A percentile compares a stretch with the other conserved stretches of the same genome.
Conservation (phyloP, 1,140 invertebrate species). For the Palaemon carinicauda region DNA sequence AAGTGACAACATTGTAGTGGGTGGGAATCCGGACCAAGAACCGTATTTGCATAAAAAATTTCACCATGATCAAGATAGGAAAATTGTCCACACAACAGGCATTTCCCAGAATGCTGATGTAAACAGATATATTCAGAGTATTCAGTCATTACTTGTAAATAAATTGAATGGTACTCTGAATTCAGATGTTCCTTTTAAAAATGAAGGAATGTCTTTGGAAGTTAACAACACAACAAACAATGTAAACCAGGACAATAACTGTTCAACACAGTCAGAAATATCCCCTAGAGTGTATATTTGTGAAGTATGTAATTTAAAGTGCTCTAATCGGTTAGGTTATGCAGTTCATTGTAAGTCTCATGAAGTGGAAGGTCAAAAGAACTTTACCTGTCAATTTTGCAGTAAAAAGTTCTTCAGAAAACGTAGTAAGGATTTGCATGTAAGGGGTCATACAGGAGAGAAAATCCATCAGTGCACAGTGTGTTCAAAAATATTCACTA, state of each 20-base stretch:
- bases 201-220: not conserved
- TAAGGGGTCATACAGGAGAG: conserved; percentile 8
- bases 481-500: conserved; percentile 25
- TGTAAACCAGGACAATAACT: too few species aligned
- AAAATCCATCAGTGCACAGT: conserved; percentile 1
- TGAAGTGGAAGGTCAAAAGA: conserved; percentile 23
- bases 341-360: conserved; percentile 17
- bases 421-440: conserved; percentile 24
- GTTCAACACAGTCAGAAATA: too few species aligned
- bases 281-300: conserved; percentile 9
- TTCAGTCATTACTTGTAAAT: conserved; percentile 40
- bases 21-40: not conserved
- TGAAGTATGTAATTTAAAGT: conserved; percentile 17
- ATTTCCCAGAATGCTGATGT: conserved; percentile 26
- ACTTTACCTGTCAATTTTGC: conserved; percentile 20
- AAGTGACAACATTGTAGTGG: not conserved
- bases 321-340: not conserved
- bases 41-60: conserved; percentile 47
- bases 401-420: conserved; percentile 12
- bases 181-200: conserved; percentile 2
- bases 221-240: too few species aligned
- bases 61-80: conserved; percentile 41
- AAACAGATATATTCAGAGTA: conserved; percentile 30
- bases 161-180: conserved; percentile 33
- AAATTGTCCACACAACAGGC: not conserved